A percentile compares a stretch with the other conserved stretches of the same genome.
phyloP scores from a whole-genome alignment of 64 coral and sea anemone genomes.

The Dendrophyllia cribrosa region DNA sequence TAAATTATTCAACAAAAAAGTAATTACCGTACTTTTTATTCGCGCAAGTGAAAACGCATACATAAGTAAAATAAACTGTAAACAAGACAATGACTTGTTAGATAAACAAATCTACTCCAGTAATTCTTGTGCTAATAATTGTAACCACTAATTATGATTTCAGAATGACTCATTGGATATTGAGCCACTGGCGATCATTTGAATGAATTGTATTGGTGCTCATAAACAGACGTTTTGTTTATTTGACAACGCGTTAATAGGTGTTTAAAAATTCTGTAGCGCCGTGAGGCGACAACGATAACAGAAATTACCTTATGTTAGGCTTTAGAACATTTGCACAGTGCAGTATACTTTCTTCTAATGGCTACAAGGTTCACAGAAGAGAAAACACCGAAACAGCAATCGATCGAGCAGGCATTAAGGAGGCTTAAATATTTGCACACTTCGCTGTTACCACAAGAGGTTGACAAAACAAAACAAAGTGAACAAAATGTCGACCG shows the following conservation, averaged over 20 bases:
- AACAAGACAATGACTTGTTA: not conserved
- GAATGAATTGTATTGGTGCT: not conserved
- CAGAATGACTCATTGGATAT: not conserved
- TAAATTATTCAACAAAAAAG: not conserved
- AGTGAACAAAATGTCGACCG: not conserved
- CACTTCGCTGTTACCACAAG: constrained; percentile 44
- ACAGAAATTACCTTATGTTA: not conserved
- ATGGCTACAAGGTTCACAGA: not conserved
- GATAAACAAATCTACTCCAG: not conserved
- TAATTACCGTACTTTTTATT: too few relatives aligned
- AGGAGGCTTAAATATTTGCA: constrained; percentile 68
- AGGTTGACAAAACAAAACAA: not conserved
- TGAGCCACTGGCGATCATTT: not conserved
- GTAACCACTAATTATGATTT: not conserved
- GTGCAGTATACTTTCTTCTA: not conserved
- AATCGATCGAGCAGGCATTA: constrained; percentile 40
- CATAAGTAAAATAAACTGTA: not conserved
- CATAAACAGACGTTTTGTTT: not conserved
- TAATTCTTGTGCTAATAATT: constrained; percentile 6
- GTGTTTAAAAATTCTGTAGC: not conserved
- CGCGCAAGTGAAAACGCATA: not conserved
- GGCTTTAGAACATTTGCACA: not conserved
- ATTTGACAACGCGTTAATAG: not conserved
- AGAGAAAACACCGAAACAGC: constrained; percentile 5
- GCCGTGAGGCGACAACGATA: not conserved